Percentiles rank a stretch among this genome's conserved stretches.
Evolutionary conservation across 2,113 vertebrate species (phyloP).

Genomic region (Ailurus styani): DNA sequence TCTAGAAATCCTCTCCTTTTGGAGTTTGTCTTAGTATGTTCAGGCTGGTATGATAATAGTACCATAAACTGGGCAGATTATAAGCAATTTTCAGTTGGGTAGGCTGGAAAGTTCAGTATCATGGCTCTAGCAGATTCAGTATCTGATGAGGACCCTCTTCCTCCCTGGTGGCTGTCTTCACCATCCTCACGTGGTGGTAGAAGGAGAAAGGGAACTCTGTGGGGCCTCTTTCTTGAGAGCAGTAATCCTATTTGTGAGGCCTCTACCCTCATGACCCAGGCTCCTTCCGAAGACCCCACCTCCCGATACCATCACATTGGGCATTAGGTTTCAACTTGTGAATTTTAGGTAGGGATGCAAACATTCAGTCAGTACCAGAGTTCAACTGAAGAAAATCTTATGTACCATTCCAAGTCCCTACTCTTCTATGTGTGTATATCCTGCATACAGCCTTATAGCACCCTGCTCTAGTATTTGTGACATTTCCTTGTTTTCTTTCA

Average conservation of each 20-base stretch:
- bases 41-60: neutral
- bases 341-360: neutral
- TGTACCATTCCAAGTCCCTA: neutral
- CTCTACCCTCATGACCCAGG: too few species aligned
- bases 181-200: neutral
- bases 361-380: neutral
- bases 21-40: neutral
- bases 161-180: neutral
- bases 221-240: neutral
- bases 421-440: neutral
- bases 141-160: neutral
- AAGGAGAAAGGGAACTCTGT: neutral
- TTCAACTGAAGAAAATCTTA: neutral
- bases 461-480: neutral
- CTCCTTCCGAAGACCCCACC: neutral
- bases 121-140: neutral
- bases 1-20: neutral
- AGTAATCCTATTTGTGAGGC: neutral
- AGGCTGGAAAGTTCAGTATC: neutral
- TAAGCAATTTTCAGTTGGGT: neutral
- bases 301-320: neutral
- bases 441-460: neutral
- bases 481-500: neutral
- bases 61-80: neutral
- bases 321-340: neutral